Percentiles rank a stretch among this genome's conserved stretches.
Evolutionary conservation across 2,113 vertebrate genomes (phyloP).

Genomic region (Macquaria australasica): DNA sequence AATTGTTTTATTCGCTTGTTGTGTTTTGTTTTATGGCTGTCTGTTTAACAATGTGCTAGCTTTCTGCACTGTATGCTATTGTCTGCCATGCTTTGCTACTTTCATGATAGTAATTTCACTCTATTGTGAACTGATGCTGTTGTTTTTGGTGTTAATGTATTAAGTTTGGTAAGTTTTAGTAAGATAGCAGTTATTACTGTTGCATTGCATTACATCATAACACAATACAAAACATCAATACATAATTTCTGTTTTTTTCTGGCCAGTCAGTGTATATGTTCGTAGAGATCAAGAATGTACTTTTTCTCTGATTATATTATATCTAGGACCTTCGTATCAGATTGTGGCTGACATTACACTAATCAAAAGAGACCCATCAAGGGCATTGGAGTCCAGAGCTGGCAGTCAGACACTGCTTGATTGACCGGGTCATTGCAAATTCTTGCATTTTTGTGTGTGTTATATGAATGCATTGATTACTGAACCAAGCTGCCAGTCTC

Average conservation of each 20-base stretch:
- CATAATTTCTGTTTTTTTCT: not conserved
- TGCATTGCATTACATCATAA: constrained; percentile 38
- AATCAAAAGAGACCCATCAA: not conserved
- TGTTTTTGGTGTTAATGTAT: not conserved
- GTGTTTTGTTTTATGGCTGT: not conserved
- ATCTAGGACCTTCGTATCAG: not conserved
- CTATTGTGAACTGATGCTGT: not conserved
- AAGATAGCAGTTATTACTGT: not conserved
- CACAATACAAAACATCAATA: not conserved
- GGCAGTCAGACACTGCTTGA: not conserved
- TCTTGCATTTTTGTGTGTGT: not conserved
- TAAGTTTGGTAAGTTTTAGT: not conserved
- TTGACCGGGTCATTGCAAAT: not conserved
- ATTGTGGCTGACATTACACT: not conserved
- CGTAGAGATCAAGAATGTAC: not conserved
- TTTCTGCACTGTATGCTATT: not conserved
- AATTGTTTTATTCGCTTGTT: not conserved
- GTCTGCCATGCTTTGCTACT: not conserved
- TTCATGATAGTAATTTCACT: not conserved
- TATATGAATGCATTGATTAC: not conserved
- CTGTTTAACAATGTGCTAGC: not conserved
- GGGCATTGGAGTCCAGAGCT: not conserved
- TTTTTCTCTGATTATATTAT: not conserved
- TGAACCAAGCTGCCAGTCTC: not conserved
- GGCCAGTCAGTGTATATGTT: not conserved